Evolutionary conservation across 2,113 vertebrate genomes (phyloP), one percentile per base, ranked within the genome.

Genomic region (Oncorhynchus mykiss): DNA sequence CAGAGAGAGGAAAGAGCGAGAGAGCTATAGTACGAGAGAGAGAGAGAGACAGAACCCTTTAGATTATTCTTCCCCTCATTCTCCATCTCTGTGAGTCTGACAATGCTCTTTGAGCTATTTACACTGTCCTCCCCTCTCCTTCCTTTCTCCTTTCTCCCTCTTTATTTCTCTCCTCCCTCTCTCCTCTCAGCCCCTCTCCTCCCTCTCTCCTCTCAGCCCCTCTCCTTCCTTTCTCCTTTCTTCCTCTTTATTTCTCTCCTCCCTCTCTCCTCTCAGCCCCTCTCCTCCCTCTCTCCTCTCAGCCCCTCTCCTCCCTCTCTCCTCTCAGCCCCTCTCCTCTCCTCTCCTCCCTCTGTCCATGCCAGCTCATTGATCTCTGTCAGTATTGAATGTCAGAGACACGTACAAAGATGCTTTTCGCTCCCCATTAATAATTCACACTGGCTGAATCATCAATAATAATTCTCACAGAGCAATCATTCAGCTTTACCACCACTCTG

Each of bases 381-480:
- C 91, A 87, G 89, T 90, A 93, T 94, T 88, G 90, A 91, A 93
- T 94, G 92, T 93, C 93, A 92, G 92, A 93, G 89, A 92, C 89
- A 92, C 90, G 83, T 92, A 93, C 92, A 91, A 88, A 86, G 90
- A 91, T 90, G 91, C 91, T 92, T 89, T 91, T 92, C 89, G 85
- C 87, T 87, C 72, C 73, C 88, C 91, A 88, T 94, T 92, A 94
- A 94, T 94, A 94, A 94, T 94, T 93, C 89, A 94, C 92, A 85
- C 84, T 34, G 88, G 82, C 92, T 93, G 91, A 93, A 91, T 94
- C 93, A 93, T 94, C 92, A 93, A 92, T 92, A 92, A 93, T 93
- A 92, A 90, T 92, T 92, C 91, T 93, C 92, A 91, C 90, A 89
- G 87, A 88, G 91, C 91, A 88, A 91, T 93, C 91, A 91, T 92